A percentile compares a stretch with the other conserved stretches of the same genome.
Conservation (phyloP, 2,797 vertebrate genomes). For the Pipistrellus kuhlii region DNA sequence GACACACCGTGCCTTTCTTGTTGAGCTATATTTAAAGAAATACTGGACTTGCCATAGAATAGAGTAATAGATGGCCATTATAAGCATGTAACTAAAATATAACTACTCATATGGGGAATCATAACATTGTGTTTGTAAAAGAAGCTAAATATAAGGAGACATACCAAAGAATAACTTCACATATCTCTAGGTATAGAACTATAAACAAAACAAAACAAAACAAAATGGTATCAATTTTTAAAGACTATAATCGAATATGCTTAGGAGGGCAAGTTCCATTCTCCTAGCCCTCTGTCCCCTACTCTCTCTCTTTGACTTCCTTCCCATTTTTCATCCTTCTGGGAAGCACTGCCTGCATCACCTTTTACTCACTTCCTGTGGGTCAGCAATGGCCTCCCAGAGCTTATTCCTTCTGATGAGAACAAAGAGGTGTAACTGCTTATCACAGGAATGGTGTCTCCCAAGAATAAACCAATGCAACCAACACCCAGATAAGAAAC, state of each 20-base stretch:
- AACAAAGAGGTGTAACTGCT: not conserved
- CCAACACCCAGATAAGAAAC: not conserved
- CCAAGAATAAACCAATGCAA: not conserved
- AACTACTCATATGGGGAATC: not conserved
- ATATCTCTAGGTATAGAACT: not conserved
- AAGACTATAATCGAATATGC: not conserved
- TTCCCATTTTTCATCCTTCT: not conserved
- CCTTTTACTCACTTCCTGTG: not conserved
- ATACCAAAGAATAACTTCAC: not conserved
- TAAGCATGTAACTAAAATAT: conserved; percentile 22
- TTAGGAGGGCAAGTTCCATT: not conserved
- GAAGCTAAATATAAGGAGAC: conserved; percentile 4
- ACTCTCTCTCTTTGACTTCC: not conserved
- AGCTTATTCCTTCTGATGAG: not conserved
- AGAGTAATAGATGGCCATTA: not conserved
- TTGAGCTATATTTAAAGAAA: not conserved
- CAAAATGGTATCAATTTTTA: not conserved
- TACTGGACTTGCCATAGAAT: not conserved
- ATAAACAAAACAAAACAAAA: not conserved
- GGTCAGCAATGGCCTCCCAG: not conserved
- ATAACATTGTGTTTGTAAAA: not conserved
- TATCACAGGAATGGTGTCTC: not conserved
- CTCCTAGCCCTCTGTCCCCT: rapidly evolving
- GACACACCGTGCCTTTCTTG: not conserved
- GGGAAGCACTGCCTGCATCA: not conserved